A percentile compares a stretch with the other conserved stretches of the same genome.
Evolutionary conservation across 2,888 invertebrate genomes (phyloP).

Genomic region (Cephus rjabovi): DNA sequence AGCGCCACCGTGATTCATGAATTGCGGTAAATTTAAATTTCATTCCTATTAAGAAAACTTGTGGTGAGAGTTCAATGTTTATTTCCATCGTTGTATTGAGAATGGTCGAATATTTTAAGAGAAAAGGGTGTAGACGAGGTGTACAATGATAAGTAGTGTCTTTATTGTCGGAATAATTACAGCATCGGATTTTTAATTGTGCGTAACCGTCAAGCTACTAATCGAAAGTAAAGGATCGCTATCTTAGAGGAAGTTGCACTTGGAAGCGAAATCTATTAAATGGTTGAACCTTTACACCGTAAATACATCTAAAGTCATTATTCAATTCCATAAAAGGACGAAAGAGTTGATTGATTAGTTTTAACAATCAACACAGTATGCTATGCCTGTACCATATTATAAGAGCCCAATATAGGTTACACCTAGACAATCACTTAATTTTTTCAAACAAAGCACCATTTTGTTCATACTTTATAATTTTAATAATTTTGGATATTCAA

Average conservation of each 20-base stretch:
- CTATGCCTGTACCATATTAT: not conserved
- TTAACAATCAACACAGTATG: not conserved
- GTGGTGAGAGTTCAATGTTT: not conserved
- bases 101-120: not conserved
- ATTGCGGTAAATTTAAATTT: not conserved
- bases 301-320: not conserved
- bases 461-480: not conserved
- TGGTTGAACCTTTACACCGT: not conserved
- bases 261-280: not conserved
- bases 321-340: not conserved
- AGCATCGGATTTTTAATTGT: not conserved
- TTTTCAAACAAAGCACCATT: not conserved
- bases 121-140: not conserved
- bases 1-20: not conserved
- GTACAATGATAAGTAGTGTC: not conserved
- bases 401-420: not conserved
- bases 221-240: not conserved
- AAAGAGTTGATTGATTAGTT: not conserved
- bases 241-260: not conserved
- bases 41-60: not conserved
- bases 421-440: not conserved
- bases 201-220: not conserved
- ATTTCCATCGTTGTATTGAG: not conserved
- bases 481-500: too few relatives aligned
- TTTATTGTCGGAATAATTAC: conserved; percentile 2